These are phyloP conservation scores for Enteromius fasciolatus DNA, from an alignment of 2,797 vertebrate species.

Conservation along the genomic window DNA sequence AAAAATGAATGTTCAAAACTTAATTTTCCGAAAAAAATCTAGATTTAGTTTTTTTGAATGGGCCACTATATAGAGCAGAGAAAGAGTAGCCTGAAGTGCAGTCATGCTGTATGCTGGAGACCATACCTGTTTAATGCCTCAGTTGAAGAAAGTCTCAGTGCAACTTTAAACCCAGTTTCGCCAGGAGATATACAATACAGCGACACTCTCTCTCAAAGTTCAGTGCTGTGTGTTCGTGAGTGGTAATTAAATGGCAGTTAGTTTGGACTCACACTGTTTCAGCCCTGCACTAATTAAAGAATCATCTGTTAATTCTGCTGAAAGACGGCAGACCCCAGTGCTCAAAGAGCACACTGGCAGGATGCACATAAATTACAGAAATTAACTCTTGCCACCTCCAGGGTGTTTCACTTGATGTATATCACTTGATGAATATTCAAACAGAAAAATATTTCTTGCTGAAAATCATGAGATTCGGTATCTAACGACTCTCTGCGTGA, in stretches of 20 bases:
- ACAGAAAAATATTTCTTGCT: background rate
- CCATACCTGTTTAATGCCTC: background rate
- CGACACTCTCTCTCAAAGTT: background rate
- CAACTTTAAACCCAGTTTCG: background rate
- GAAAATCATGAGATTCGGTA: background rate
- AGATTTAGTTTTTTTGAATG: background rate
- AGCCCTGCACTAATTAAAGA: slow-evolving; percentile 50
- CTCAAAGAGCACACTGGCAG: slow-evolving; percentile 35
- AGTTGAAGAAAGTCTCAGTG: background rate
- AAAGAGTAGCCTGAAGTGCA: background rate
- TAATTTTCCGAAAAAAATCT: background rate
- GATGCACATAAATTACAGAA: slow-evolving; percentile 42
- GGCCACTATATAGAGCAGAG: background rate
- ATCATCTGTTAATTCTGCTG: slow-evolving; percentile 50
- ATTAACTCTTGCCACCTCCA: slow-evolving; percentile 19
- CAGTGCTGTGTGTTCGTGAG: slow-evolving; percentile 9
- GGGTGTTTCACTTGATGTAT: slow-evolving; percentile 18
- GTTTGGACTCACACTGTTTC: slow-evolving; percentile 36
- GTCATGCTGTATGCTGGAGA: background rate
- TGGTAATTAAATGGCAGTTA: slow-evolving; percentile 29
- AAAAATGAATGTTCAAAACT: background rate
- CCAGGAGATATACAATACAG: background rate
- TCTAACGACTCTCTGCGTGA: slow-evolving; percentile 13
- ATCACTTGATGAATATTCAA: slow-evolving; percentile 33
- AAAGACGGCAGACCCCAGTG: slow-evolving; percentile 22